Evolutionary conservation across 2,113 vertebrate species (phyloP).

Genomic region (Alaudala cheleensis): DNA sequence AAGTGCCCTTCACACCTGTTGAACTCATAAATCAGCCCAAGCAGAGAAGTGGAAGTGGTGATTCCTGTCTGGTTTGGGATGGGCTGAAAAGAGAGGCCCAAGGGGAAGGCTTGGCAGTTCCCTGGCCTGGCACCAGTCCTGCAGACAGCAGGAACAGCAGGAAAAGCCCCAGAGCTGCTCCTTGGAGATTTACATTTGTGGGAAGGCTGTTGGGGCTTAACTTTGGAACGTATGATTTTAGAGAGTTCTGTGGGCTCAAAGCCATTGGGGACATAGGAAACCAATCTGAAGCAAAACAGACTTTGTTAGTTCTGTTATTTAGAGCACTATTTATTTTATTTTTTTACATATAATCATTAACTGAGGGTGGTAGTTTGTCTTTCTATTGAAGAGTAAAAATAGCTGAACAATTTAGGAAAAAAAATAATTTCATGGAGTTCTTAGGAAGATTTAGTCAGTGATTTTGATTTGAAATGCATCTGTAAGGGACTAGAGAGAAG

Average conservation of each 20-base stretch:
- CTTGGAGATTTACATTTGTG: not conserved
- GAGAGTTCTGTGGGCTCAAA: not conserved
- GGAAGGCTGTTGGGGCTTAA: not conserved
- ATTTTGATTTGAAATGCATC: not conserved
- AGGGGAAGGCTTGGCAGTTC: not conserved
- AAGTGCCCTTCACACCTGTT: not conserved
- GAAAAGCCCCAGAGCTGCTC: not conserved
- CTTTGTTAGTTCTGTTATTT: not conserved
- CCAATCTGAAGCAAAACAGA: not conserved
- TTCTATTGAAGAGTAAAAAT: not conserved
- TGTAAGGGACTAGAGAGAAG: not conserved
- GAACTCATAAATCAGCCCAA: not conserved
- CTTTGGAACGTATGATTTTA: not conserved
- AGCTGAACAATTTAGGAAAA: too few relatives aligned
- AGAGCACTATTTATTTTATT: not conserved
- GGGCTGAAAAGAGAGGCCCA: not conserved
- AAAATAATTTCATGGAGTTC: not conserved
- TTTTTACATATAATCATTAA: not conserved
- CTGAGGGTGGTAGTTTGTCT: not conserved
- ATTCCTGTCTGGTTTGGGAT: not conserved
- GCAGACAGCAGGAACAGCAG: not conserved
- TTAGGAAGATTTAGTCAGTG: not conserved
- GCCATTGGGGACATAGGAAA: not conserved
- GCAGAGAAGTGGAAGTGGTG: not conserved
- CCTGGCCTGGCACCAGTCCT: not conserved